Evolutionary conservation across 2,113 vertebrate genomes (phyloP).

Genomic region (Cyanoderma ruficeps): DNA sequence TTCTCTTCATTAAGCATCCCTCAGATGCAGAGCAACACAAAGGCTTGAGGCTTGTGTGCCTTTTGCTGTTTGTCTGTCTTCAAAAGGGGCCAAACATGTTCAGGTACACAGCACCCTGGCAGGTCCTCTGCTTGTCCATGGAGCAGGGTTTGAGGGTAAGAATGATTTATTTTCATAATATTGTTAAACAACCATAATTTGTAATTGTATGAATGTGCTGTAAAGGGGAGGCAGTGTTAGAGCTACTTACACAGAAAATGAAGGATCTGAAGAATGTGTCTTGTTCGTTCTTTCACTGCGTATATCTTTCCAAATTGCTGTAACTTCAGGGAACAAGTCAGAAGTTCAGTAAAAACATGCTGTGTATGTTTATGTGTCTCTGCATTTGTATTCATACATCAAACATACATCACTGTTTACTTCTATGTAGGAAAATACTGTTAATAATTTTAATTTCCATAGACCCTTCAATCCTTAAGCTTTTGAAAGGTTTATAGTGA

Average conservation of each 20-base stretch:
- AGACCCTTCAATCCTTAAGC: background rate
- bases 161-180: conserved; percentile 5
- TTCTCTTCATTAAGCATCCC: background rate
- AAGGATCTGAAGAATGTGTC: background rate
- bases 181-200: background rate
- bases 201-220: background rate
- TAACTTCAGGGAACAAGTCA: background rate
- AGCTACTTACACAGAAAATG: background rate
- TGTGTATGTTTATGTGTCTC: background rate
- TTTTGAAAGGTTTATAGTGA: background rate
- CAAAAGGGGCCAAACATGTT: conserved; percentile 71
- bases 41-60: conserved; percentile 33
- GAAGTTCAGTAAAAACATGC: background rate
- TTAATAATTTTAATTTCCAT: background rate
- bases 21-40: conserved; percentile 10
- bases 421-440: background rate
- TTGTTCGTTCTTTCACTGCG: background rate
- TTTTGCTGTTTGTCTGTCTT: conserved; percentile 40
- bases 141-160: conserved; percentile 75
- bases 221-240: background rate
- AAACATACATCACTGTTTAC: background rate
- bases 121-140: conserved; percentile 78
- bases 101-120: conserved; percentile 78
- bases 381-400: background rate
- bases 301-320: background rate